These are phyloP conservation scores for Indicator maculatus DNA, from an alignment of 2,113 vertebrate genomes.

Conservation along the genomic window DNA sequence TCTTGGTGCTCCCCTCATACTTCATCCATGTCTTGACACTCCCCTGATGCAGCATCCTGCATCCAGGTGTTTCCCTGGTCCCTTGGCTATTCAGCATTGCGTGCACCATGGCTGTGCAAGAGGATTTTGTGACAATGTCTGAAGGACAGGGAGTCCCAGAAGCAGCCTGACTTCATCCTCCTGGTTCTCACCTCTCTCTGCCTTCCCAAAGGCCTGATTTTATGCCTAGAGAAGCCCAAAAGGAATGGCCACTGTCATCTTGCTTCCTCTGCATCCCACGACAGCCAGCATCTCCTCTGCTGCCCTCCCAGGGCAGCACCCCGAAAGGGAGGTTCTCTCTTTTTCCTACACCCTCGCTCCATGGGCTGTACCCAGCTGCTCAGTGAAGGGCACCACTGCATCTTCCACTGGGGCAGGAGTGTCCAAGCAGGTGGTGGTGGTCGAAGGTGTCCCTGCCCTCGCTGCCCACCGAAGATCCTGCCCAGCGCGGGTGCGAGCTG, in stretches of 20 bases:
- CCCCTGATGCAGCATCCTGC: not conserved
- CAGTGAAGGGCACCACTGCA: fast-evolving
- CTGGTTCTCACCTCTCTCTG: not conserved
- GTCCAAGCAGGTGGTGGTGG: not conserved
- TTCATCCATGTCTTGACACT: not conserved
- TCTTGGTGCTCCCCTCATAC: not conserved
- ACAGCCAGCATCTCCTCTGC: not conserved
- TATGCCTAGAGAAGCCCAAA: not conserved
- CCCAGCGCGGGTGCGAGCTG: not conserved
- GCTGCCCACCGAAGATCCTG: fast-evolving
- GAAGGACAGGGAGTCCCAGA: not conserved
- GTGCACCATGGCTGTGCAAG: not conserved
- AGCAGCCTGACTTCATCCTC: not conserved
- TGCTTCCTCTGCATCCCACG: not conserved
- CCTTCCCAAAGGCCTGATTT: not conserved
- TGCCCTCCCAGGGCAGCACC: not conserved
- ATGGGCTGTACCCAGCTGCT: fast-evolving
- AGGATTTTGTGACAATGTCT: not conserved
- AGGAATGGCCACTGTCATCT: fast-evolving
- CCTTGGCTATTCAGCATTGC: fast-evolving
- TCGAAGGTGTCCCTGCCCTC: not conserved
- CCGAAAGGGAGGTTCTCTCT: fast-evolving
- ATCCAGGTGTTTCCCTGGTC: too few relatives aligned
- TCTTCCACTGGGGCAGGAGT: not conserved
- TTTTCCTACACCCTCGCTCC: fast-evolving